Evolutionary conservation across 2,113 vertebrate species (phyloP), one percentile per base, ranked within the genome.

Genomic region (Prunella fulvescens): DNA sequence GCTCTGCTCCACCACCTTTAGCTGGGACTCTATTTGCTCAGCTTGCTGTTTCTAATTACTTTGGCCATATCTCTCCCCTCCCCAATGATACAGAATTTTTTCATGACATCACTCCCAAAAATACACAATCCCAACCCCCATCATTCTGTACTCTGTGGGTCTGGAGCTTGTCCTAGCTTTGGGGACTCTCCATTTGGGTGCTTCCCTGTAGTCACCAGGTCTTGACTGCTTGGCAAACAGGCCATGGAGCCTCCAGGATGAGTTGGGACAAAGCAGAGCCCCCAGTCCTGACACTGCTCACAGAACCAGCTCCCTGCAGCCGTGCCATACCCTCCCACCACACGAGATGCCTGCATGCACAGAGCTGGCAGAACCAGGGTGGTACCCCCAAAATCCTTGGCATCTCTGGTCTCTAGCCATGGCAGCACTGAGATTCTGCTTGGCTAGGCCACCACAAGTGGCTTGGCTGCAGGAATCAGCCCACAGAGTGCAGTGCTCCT

Each of bases 61-160:
- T 31, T 84, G 69, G 29, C 61, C 60, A 78, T 51, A 86, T 94
- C 60, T 89, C 67, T 69, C 77, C 51, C 17, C 12, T 70, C 51
- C 77, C 56, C 81, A 70, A 39, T n/a, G 19, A 91, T 42, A 67
- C 56, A 62, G 42, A 96, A 65, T 35, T 67, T 89, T 44, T 74
- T 96, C 56, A 31, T 95, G 7, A 92, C 73, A 67, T 91, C 84
- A 92, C 44, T 87, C 57, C 51, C 90, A 35, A 84, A 94, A 91
- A 92, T 64, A 87, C 51, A 47, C 60, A 62, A 28, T 33, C 69
- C 56, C 65, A 94, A 7, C 35, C 39, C 50, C 33, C 1, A 0
- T 26, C 60, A 73, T 78, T 83, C 83, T 28, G 37, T 25, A 66
- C 47, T 33, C 60, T 70, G 45, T 53, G 50, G 50, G 67, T 57